These are phyloP conservation scores for Ictalurus furcatus DNA, from an alignment of 2,113 vertebrate species.

Conservation along the genomic window DNA sequence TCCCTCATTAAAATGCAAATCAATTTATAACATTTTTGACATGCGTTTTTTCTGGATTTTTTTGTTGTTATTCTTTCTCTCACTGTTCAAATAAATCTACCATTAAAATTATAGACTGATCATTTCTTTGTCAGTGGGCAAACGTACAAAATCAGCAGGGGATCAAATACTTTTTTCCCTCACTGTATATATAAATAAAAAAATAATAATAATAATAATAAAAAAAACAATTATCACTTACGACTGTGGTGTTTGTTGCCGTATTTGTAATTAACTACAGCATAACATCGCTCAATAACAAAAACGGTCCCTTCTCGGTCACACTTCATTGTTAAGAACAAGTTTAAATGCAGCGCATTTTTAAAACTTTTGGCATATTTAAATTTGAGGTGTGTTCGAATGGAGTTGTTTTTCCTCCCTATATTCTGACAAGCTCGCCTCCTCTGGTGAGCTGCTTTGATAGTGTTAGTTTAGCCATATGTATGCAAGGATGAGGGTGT, in stretches of 20 bases:
- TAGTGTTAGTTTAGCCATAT: neutral
- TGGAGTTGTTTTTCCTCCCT: neutral
- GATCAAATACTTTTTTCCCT: no score
- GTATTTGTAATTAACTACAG: neutral
- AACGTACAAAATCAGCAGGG: no score
- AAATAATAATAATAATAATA: neutral
- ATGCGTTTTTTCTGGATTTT: no score
- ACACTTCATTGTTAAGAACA: slow-evolving; percentile 44
- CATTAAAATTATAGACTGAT: no score
- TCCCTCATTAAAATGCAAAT: no score
- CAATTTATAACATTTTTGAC: no score
- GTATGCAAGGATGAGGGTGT: no score
- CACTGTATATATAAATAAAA: neutral
- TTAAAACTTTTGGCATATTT: slow-evolving; percentile 47
- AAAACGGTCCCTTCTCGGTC: slow-evolving; percentile 7
- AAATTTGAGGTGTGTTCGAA: neutral
- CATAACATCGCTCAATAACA: neutral
- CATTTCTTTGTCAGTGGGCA: no score
- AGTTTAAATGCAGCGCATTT: slow-evolving; percentile 61
- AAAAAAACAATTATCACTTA: neutral
- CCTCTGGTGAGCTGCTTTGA: neutral
- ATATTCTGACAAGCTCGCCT: neutral
- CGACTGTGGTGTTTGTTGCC: neutral
- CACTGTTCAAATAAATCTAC: no score
- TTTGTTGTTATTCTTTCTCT: no score